Evolutionary conservation across 35 echinoderm and acorn worm species (phyloP), one percentile per base, ranked within the genome.

Genomic region (Lytechinus variegatus): DNA sequence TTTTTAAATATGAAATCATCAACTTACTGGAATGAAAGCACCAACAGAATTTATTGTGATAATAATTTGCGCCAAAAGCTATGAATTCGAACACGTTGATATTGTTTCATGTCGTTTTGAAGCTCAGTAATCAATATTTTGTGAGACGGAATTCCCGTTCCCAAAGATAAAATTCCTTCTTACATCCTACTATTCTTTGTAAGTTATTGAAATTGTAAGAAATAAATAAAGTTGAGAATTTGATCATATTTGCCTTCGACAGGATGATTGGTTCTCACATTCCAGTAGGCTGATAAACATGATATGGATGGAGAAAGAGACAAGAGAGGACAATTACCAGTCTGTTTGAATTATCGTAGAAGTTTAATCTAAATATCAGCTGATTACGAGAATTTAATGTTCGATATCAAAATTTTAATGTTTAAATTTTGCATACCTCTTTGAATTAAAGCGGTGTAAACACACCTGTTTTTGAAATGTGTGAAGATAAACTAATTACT

Each of bases 191-290:
- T 5, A 44, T 90, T 28, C 16, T 4, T 52, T 13, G 11, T 90
- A 4, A 4, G 3, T 90, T 33, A 1, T 3, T 90, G 88, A 90
- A 10, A 90, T 90, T 21, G 88, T 90, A 16, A 79, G n/a, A n/a
- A 79, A 79, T 27, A 44, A 90, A 90, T 8, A 90, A 3, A 44
- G 12, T 52, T 12, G 12, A 90, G 52, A 33, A 90, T 52, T 52
- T 90, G 88, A 52, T 9, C 56, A 95, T 72, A 72, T 86, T 95
- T 95, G 60, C 60, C 94, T 95, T 87, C 58, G 60, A 95, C 94
- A 57, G 86, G 92, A 24, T 93, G 92, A 93, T 93, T 93, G 92
- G 92, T 93, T 93, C 92, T 93, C 92, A 93, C 92, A 93, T 93
- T 93, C 92, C 92, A 93, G 92, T 93, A 93, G 92, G 92, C 92